Evolutionary conservation across 2,888 invertebrate species (phyloP), one percentile per base, ranked within the genome.

Genomic region (Drosophila helvetica): DNA sequence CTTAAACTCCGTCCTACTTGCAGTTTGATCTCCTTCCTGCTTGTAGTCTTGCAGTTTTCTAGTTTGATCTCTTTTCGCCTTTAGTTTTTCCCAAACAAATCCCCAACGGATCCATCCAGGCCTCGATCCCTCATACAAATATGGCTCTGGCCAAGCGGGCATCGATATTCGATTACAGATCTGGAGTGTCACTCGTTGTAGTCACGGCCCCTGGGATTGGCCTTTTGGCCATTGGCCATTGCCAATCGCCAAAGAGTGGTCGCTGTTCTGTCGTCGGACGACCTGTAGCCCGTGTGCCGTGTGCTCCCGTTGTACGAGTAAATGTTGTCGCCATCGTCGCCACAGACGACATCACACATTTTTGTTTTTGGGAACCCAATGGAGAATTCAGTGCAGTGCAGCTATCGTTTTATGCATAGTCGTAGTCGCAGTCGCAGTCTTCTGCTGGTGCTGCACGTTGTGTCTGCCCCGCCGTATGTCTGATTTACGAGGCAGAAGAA

Each of bases 311-410:
- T 85, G 87, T 38, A 38, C 38, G 15, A 38, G 38, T 75, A 81
- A 76, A 81, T 85, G 77, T 86, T 80, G 80, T 89, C 80, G 88
- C 75, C 71, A 59, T 75, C 77, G 67, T 81, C 69, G 76, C 66
- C 86, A 89, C 82, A 90, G 88, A 85, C 90, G 88, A 90, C 90
- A 88, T 89, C 90, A 90, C 90, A 90, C 89, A 89, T 88, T 90
- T 64, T 74, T 33, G 48, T 48, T 50, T 30, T 52, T 18, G 7
- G 7, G 82, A 17, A 43, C 62, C 55, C 77, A 52, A 68, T 54
- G 73, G 75, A 79, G 86, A 81, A 88, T 88, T 80, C 79, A 80
- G 86, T 86, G 85, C 86, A 83, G 33, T 33, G 38, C 38, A 38
- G 38, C 38, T n/a, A 38, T 38, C 38, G 38, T 38, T 15, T 6